Evolutionary conservation across 1,140 invertebrate genomes (phyloP).

Genomic region (Heliconius hermathena): DNA sequence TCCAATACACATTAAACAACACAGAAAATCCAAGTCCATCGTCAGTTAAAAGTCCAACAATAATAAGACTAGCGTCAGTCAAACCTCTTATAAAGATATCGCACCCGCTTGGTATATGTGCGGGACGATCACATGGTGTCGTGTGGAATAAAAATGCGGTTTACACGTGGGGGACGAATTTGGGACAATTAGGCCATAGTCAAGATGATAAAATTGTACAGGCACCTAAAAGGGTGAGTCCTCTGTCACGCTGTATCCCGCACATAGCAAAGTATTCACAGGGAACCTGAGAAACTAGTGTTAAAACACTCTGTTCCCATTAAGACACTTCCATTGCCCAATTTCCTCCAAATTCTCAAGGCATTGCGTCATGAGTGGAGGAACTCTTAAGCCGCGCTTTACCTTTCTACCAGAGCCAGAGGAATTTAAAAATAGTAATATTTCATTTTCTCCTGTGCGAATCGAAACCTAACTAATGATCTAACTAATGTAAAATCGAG

Average conservation of each 20-base stretch:
- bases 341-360: rapidly evolving
- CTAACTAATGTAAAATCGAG: too few species aligned
- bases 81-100: conserved; percentile 67
- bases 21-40: conserved; percentile 60
- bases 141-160: conserved; percentile 83
- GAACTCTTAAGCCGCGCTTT: too few species aligned
- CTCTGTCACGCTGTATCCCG: background rate
- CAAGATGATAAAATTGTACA: conserved; percentile 66
- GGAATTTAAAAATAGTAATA: too few species aligned
- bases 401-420: too few species aligned
- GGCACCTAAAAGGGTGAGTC: conserved; percentile 74
- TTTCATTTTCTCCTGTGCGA: too few species aligned
- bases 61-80: conserved; percentile 53
- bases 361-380: too few species aligned
- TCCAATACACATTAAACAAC: conserved; percentile 67
- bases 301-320: too few species aligned
- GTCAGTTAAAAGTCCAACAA: conserved; percentile 50
- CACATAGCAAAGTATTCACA: too few species aligned
- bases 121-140: conserved; percentile 86
- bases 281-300: too few species aligned
- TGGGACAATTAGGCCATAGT: conserved; percentile 87
- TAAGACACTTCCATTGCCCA: too few species aligned
- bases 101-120: conserved; percentile 80
- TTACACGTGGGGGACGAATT: conserved; percentile 87
- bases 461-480: too few species aligned